phyloP scores from a whole-genome alignment of 2,113 vertebrate genomes.

The Semnornis frantzii region DNA sequence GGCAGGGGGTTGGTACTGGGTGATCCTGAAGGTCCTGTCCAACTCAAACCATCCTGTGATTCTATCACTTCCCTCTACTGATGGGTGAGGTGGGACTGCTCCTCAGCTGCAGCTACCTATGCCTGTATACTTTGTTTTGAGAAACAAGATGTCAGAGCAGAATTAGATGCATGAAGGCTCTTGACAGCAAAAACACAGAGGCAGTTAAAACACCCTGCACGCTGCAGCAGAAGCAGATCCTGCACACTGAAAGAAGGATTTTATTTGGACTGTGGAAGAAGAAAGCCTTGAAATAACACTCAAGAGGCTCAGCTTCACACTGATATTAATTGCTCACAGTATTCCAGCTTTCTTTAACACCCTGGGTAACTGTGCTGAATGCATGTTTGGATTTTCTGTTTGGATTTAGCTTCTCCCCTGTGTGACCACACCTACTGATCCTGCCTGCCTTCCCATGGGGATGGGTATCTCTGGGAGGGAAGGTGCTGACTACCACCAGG shows the following conservation, averaged over 20 bases:
- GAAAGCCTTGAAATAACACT: not conserved
- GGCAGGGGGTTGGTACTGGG: too few species aligned
- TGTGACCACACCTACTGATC: not conserved
- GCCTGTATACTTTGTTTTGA: not conserved
- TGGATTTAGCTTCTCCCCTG: not conserved
- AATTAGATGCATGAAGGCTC: not conserved
- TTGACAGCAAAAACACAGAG: not conserved
- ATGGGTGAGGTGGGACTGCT: not conserved
- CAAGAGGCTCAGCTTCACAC: not conserved
- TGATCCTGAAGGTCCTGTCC: too few species aligned
- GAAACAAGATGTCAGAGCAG: not conserved
- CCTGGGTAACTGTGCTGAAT: not conserved
- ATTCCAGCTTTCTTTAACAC: not conserved
- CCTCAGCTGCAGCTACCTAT: not conserved
- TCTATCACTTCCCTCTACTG: not conserved
- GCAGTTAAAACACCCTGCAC: not conserved
- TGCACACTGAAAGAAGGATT: not conserved
- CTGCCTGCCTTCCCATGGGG: not conserved
- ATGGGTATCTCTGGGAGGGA: fast-evolving
- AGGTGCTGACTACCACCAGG: not conserved
- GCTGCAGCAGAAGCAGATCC: not conserved
- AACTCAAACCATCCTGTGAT: not conserved
- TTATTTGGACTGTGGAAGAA: not conserved
- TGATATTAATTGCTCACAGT: not conserved
- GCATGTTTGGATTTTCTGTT: not conserved